phyloP scores from a whole-genome alignment of 2,888 invertebrate species.

The Invenusta paracnida region DNA sequence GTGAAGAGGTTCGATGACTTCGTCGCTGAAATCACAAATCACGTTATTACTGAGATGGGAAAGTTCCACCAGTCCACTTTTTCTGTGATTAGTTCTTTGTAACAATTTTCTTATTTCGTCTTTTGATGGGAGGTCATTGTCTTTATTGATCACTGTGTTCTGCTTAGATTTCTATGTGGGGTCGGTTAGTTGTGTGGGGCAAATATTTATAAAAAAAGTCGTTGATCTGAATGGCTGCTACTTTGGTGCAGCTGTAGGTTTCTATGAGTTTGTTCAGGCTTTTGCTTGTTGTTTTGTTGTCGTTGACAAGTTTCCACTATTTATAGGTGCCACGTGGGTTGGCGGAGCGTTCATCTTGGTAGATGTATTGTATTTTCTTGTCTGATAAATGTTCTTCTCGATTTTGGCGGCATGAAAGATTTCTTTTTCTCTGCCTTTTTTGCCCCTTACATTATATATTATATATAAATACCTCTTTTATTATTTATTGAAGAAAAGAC shows the following conservation, averaged over 20 bases:
- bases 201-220: too few species aligned
- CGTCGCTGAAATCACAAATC: neutral
- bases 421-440: neutral
- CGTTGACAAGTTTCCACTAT: neutral
- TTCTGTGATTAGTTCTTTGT: too few species aligned
- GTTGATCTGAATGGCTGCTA: neutral
- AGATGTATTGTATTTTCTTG: neutral
- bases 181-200: too few species aligned
- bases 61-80: too few species aligned
- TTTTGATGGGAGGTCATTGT: too few species aligned
- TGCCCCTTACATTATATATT: too few species aligned
- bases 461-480: too few species aligned
- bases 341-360: neutral
- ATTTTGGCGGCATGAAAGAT: neutral
- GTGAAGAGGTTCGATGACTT: neutral
- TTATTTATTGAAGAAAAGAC: too few species aligned
- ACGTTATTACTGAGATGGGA: too few species aligned
- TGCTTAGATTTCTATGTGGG: too few species aligned
- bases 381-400: neutral
- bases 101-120: too few species aligned
- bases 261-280: neutral
- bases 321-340: neutral
- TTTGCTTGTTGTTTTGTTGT: neutral
- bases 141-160: too few species aligned
- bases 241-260: neutral